A percentile compares a stretch with the other conserved stretches of the same genome.
phyloP scores from a whole-genome alignment of 2,888 invertebrate species.

The Tipula unca region DNA sequence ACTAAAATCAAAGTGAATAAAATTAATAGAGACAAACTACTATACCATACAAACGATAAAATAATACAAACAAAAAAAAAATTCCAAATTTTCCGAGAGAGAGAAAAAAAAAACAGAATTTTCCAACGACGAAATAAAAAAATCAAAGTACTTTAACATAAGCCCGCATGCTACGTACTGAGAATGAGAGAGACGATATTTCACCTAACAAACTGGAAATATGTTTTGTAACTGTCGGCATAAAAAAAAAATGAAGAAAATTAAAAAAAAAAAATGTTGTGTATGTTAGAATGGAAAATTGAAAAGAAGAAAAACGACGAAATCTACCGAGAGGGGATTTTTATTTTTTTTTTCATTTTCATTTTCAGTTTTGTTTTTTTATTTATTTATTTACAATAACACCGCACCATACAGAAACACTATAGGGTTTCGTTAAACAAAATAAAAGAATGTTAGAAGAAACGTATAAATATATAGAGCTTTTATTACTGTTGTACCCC shows the following conservation, averaged over 20 bases:
- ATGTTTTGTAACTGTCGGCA: not conserved
- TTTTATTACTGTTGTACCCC: not conserved
- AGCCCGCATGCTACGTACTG: not conserved
- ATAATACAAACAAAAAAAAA: not conserved
- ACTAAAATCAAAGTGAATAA: not conserved
- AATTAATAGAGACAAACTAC: not conserved
- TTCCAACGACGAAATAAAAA: not conserved
- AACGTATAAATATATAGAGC: not conserved
- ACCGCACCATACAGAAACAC: not conserved
- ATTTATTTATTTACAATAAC: not conserved
- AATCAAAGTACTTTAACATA: not conserved
- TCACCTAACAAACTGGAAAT: not conserved
- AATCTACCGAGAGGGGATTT: not conserved
- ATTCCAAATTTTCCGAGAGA: not conserved
- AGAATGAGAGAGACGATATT: not conserved
- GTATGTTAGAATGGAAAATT: not conserved
- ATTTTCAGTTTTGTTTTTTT: not conserved
- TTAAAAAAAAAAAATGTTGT: not conserved
- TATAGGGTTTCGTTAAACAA: not conserved
- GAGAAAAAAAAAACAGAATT: not conserved
- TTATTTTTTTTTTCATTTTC: not conserved
- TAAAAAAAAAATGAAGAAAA: not conserved
- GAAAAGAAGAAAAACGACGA: not conserved
- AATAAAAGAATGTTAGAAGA: not conserved
- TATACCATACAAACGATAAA: not conserved